phyloP scores from a whole-genome alignment of 2,888 invertebrate species.

The Apocheima hispidaria region DNA sequence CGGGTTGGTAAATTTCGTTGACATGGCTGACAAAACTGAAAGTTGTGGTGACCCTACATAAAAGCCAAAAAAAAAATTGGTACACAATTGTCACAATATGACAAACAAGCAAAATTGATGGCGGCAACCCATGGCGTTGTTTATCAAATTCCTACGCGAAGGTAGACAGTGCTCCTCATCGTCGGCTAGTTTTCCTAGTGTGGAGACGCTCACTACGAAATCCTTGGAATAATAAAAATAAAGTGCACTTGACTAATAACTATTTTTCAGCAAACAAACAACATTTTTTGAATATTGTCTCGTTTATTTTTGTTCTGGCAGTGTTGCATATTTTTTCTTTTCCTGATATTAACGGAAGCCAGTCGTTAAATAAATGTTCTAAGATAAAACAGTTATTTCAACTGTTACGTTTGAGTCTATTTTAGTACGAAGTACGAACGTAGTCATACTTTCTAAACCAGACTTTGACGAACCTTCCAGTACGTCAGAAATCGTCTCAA shows the following conservation, averaged over 20 bases:
- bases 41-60: too few species aligned
- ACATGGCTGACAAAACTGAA: too few species aligned
- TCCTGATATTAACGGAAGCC: conserved; percentile 15
- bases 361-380: conserved; percentile 12
- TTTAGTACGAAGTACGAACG: conserved; percentile 3
- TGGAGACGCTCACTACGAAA: not conserved
- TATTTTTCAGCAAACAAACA: conserved; percentile 10
- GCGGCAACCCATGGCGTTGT: not conserved
- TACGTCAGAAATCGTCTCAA: conserved; percentile 5
- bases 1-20: too few species aligned
- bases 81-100: too few species aligned
- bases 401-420: conserved; percentile 8
- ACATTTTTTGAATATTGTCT: conserved; percentile 11
- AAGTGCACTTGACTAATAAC: conserved; percentile 5
- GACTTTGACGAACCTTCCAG: not conserved
- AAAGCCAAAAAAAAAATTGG: too few species aligned
- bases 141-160: not conserved
- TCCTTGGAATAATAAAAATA: conserved; percentile 11
- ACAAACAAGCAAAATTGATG: too few species aligned
- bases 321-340: conserved; percentile 9
- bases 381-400: conserved; percentile 4
- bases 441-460: not conserved
- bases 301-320: conserved; percentile 18
- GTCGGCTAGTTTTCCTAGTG: conserved; percentile 1
- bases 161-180: not conserved